Percentiles rank a stretch among this genome's conserved stretches.
Evolutionary conservation across 2,113 vertebrate genomes (phyloP).

Genomic region (Lipophrys pholis): DNA sequence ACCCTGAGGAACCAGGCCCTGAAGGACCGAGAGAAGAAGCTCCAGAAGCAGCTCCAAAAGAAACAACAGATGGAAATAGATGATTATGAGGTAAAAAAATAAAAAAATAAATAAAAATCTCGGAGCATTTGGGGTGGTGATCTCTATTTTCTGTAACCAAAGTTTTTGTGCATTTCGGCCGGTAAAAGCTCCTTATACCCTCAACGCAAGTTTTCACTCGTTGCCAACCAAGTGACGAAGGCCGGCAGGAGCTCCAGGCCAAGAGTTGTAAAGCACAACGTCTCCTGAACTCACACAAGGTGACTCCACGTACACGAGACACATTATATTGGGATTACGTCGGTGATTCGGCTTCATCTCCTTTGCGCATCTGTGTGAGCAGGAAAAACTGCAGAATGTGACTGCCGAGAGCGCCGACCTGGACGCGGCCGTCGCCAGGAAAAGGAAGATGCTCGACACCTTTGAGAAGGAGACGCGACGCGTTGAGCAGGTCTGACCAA

Average conservation of each 20-base stretch:
- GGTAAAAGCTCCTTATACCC: too few species aligned
- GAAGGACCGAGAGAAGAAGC: conserved; percentile 38
- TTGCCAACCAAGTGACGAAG: background rate
- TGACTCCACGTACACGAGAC: conserved; percentile 2
- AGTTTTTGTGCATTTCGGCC: background rate
- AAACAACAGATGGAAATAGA: conserved; percentile 45
- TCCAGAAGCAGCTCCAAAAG: conserved; percentile 62
- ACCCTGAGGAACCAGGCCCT: conserved; percentile 51
- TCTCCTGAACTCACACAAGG: conserved; percentile 58
- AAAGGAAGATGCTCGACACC: conserved; percentile 41
- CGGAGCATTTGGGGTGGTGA: too few species aligned
- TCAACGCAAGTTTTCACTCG: too few species aligned
- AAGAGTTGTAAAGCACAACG: conserved; percentile 44
- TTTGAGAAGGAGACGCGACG: conserved; percentile 31
- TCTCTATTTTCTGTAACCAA: background rate
- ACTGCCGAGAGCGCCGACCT: conserved; percentile 37
- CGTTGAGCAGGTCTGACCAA: conserved; percentile 43
- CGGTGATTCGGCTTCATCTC: background rate
- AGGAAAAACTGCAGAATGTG: conserved; percentile 61
- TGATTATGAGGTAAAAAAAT: conserved; percentile 41
- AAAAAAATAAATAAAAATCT: too few species aligned
- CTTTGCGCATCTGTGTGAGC: conserved; percentile 7
- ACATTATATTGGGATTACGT: background rate
- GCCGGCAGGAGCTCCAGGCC: conserved; percentile 37
- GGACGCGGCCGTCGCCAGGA: conserved; percentile 46